These are phyloP conservation scores for Bicyclus anynana DNA, from an alignment of 1,140 invertebrate species.

Conservation along the genomic window DNA sequence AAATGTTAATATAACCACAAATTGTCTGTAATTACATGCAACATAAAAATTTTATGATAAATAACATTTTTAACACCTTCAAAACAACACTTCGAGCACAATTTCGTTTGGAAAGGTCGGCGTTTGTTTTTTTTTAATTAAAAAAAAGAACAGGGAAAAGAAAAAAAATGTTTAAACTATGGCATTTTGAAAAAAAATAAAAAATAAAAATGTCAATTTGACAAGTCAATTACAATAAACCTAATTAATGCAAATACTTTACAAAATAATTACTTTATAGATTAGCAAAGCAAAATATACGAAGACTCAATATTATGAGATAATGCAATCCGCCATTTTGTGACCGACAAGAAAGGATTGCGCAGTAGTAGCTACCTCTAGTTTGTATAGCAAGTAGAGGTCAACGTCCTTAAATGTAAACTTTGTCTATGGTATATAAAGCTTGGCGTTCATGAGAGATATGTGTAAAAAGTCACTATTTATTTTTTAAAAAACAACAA, in stretches of 20 bases:
- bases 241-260: background rate
- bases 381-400: background rate
- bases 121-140: conserved; percentile 34
- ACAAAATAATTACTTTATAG: background rate
- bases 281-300: background rate
- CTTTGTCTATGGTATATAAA: background rate
- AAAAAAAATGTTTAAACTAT: conserved; percentile 24
- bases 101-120: conserved; percentile 16
- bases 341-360: conserved; percentile 5
- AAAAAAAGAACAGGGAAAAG: conserved; percentile 26
- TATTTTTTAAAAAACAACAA: too few species aligned
- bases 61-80: background rate
- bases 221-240: conserved; percentile 4
- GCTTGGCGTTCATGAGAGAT: background rate
- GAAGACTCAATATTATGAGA: background rate
- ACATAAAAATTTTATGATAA: background rate
- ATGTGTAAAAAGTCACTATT: background rate
- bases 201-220: conserved; percentile 31
- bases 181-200: conserved; percentile 23
- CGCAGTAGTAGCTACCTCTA: background rate
- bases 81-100: background rate
- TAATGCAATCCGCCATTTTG: conserved; percentile 22
- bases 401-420: background rate
- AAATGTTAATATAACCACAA: background rate
- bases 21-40: background rate